Percentiles rank a stretch among this genome's conserved stretches.
phyloP scores from a whole-genome alignment of 2,888 invertebrate genomes.

The Cantharis rustica region DNA sequence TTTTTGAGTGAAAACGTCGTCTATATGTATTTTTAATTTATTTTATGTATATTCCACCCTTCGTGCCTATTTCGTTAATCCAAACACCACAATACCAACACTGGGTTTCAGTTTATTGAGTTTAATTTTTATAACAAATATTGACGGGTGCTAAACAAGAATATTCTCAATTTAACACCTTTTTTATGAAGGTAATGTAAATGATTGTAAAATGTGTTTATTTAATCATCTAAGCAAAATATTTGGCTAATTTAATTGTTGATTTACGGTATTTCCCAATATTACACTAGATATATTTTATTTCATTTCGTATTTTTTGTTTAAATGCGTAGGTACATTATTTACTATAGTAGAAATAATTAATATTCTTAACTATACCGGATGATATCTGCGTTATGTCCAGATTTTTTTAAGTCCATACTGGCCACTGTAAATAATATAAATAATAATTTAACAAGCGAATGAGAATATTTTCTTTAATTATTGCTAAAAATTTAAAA shows the following conservation, averaged over 20 bases:
- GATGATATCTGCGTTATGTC: too few relatives aligned
- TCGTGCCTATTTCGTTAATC: background rate
- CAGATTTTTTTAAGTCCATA: too few relatives aligned
- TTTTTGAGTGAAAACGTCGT: background rate
- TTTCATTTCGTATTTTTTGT: background rate
- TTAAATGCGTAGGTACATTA: too few relatives aligned
- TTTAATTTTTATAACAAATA: background rate
- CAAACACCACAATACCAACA: background rate
- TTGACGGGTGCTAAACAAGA: background rate
- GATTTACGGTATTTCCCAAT: background rate
- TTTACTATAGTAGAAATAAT: too few relatives aligned
- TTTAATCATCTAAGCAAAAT: background rate
- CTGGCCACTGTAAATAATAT: too few relatives aligned
- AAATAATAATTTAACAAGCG: too few relatives aligned
- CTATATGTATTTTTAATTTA: background rate
- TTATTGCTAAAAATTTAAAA: too few relatives aligned
- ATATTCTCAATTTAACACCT: background rate
- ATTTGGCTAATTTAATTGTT: background rate
- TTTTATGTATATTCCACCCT: background rate
- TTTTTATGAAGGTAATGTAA: background rate
- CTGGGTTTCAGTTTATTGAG: background rate
- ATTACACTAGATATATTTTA: background rate
- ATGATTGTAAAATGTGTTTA: background rate
- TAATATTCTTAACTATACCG: background rate
- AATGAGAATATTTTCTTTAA: too few relatives aligned